Evolutionary conservation across 2,113 vertebrate genomes (phyloP), one percentile per base, ranked within the genome.

Genomic region (Leptodactylus fuscus): DNA sequence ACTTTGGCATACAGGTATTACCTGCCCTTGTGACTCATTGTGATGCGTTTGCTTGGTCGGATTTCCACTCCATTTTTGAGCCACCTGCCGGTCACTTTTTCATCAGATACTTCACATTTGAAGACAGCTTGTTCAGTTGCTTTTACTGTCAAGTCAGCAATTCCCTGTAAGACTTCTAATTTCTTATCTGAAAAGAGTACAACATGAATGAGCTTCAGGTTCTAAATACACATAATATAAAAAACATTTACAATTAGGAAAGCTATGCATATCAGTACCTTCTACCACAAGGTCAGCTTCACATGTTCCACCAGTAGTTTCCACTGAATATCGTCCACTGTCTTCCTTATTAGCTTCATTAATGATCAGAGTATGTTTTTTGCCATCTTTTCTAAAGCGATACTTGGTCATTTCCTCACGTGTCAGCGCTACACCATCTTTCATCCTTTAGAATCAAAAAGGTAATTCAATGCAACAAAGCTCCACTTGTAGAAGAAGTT

Each of bases 81-180:
- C 97, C 97, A 98, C 89, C 96, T 97, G 80, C 97, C 97, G 0
- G 95, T 97, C 71, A 97, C 96, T 88, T 97, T 97, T 1, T 96
- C 96, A 0, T 98, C 96, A 0, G 97, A 98, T 87, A 98, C 96
- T 87, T 98, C 97, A n/a, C 97, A 98, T 88, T 95, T 96, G 91
- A 98, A 98, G 89, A 96, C 6, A 0, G 97, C 97, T 91, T 96
- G 96, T 0, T 98, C 96, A 0, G 93, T n/a, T 0, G 97, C 93
- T 90, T 96, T 96, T 87, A 97, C 90, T 0, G 96, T 96, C 86
- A 98, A 92, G 74, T 98, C 97, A 0, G 96, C 96, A 0, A 97
- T 97, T 89, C 91, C 96, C 91, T 97, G 96, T 49, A 97, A 90
- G 5, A 97, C 92, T 90, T 97, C 89, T 86, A 98, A 93, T 87